Conservation (phyloP, 2,797 vertebrate genomes). For the Calcarius lapponicus region DNA sequence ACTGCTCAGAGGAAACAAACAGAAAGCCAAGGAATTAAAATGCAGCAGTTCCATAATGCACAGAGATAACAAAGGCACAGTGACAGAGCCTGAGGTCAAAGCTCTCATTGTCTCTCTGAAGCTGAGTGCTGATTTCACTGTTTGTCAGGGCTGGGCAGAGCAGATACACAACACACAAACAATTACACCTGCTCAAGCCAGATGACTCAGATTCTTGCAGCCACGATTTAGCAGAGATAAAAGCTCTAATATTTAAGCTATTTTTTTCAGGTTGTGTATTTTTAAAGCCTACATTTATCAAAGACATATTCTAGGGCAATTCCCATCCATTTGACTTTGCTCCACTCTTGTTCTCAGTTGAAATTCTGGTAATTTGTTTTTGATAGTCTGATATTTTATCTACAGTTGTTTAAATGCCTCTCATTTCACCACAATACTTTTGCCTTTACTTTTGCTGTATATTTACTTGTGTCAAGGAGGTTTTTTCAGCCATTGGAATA, state of each 20-base stretch:
- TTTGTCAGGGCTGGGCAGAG: constrained; percentile 10
- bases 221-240: constrained; percentile 24
- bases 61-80: constrained; percentile 32
- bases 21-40: constrained; percentile 18
- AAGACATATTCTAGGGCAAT: constrained; percentile 28
- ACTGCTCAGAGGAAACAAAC: constrained; percentile 7
- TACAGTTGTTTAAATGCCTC: neutral
- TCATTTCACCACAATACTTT: neutral
- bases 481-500: neutral
- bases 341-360: neutral
- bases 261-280: neutral
- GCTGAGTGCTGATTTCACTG: neutral
- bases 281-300: constrained; percentile 24
- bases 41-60: neutral
- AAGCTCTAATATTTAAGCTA: constrained; percentile 16
- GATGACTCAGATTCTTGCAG: constrained; percentile 21
- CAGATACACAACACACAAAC: neutral
- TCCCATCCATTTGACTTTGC: neutral
- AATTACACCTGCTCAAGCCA: constrained; percentile 16
- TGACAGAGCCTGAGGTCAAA: constrained; percentile 55
- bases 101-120: neutral
- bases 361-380: constrained; percentile 21
- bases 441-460: neutral
- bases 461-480: neutral
- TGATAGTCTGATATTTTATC: neutral